phyloP scores from a whole-genome alignment of 2,888 invertebrate species.

The Spicauda simplicius region DNA sequence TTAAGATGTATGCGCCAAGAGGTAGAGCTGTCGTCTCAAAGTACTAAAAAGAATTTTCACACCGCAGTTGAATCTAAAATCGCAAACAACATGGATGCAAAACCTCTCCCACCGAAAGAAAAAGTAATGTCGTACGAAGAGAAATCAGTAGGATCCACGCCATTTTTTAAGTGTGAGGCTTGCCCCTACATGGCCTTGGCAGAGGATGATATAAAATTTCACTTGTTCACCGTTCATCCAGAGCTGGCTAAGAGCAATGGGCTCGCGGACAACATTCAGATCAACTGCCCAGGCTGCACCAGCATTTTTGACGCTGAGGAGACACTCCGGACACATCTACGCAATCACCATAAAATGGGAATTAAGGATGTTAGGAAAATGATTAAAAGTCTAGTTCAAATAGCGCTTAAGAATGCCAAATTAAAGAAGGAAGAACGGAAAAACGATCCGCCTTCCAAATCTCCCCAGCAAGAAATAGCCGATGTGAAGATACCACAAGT shows the following conservation, averaged over 20 bases:
- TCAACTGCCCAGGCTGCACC: conserved; percentile 88
- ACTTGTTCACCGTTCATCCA: conserved; percentile 78
- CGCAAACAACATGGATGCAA: conserved; percentile 47
- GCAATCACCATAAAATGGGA: conserved; percentile 88
- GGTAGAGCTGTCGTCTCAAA: conserved; percentile 54
- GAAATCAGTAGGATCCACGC: conserved; percentile 77
- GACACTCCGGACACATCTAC: conserved; percentile 86
- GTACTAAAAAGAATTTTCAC: conserved; percentile 59
- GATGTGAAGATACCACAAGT: conserved; percentile 76
- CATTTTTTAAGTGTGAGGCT: conserved; percentile 82
- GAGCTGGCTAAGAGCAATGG: conserved; percentile 80
- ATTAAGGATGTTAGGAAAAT: conserved; percentile 85
- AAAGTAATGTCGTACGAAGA: conserved; percentile 80
- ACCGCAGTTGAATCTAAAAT: conserved; percentile 47
- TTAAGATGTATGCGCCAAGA: background rate
- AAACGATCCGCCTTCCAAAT: conserved; percentile 46
- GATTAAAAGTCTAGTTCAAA: conserved; percentile 81
- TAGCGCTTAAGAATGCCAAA: conserved; percentile 74
- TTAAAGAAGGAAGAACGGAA: conserved; percentile 67
- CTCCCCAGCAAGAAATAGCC: conserved; percentile 51
- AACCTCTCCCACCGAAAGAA: conserved; percentile 63
- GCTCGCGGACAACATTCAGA: conserved; percentile 79
- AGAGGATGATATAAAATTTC: conserved; percentile 81
- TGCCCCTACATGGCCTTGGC: conserved; percentile 83
- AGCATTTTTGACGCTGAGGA: conserved; percentile 87